Conservation (phyloP, 2,797 vertebrate species). For the Myotis pilosus region DNA sequence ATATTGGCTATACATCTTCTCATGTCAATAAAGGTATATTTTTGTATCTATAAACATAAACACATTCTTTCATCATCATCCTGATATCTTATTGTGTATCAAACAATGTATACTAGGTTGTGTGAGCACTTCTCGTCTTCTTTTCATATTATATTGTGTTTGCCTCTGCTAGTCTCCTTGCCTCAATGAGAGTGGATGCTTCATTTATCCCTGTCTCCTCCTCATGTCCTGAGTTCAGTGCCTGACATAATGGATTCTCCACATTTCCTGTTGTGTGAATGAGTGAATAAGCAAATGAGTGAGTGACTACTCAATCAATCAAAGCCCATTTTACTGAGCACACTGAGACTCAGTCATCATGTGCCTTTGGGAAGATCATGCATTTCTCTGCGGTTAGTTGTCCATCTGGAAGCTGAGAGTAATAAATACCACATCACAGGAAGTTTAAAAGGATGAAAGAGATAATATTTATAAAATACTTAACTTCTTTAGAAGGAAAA, state of each 20-base stretch:
- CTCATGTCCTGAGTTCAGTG: background rate
- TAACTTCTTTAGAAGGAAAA: slow-evolving; percentile 66
- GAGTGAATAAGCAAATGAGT: background rate
- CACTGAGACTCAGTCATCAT: background rate
- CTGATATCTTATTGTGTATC: background rate
- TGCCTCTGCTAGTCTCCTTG: background rate
- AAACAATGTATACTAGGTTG: fast-evolving
- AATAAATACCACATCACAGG: slow-evolving; percentile 68
- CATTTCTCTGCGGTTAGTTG: slow-evolving; percentile 53
- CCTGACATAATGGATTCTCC: background rate
- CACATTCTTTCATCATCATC: background rate
- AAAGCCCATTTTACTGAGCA: background rate
- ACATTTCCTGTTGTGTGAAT: background rate
- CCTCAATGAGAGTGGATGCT: background rate
- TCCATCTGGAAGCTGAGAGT: slow-evolving; percentile 70
- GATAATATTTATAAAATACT: slow-evolving; percentile 75
- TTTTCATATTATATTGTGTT: background rate
- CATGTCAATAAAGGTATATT: background rate
- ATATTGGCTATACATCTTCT: background rate
- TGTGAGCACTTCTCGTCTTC: background rate
- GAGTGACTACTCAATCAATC: slow-evolving; percentile 36
- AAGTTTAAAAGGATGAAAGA: slow-evolving; percentile 69
- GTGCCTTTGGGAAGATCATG: background rate
- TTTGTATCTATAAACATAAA: background rate
- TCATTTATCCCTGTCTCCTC: background rate